phyloP scores from a whole-genome alignment of 2,888 invertebrate genomes.

The Helobdella robusta region DNA sequence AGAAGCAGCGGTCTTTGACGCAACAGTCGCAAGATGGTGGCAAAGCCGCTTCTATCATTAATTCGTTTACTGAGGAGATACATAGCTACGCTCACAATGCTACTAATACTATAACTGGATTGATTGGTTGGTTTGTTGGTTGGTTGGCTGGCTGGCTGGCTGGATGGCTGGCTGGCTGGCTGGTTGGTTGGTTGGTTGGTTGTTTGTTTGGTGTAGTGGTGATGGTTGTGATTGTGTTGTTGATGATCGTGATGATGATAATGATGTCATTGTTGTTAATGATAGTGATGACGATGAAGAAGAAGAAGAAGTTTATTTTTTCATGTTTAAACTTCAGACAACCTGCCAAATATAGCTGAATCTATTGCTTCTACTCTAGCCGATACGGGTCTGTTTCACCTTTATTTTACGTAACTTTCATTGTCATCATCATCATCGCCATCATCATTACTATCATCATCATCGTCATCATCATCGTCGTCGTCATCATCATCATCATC shows the following conservation, averaged over 20 bases:
- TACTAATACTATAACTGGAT: conserved; percentile 82
- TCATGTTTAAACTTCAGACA: neutral
- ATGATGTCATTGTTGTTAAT: too few relatives aligned
- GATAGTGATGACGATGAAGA: too few relatives aligned
- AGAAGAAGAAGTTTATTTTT: neutral
- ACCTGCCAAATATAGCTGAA: conserved; percentile 18
- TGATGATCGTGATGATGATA: too few relatives aligned
- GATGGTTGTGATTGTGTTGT: too few relatives aligned
- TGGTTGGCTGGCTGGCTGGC: too few relatives aligned
- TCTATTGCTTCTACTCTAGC: conserved; percentile 20
- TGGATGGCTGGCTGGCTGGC: too few relatives aligned
- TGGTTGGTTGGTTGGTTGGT: too few relatives aligned
- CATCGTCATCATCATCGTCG: conserved; percentile 3
- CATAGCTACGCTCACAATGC: conserved; percentile 68
- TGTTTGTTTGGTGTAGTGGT: too few relatives aligned
- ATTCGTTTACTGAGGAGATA: conserved; percentile 80
- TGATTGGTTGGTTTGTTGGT: conserved; percentile 82
- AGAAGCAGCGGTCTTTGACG: neutral
- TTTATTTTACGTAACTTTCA: neutral
- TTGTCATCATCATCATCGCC: neutral
- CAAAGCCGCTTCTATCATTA: conserved; percentile 63
- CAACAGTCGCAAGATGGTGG: conserved; percentile 17
- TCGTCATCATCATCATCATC: neutral
- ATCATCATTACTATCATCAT: conserved; percentile 8
- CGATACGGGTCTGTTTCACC: conserved; percentile 1